Evolutionary conservation across 1,140 invertebrate genomes (phyloP), one percentile per base, ranked within the genome.

Genomic region (Amphibalanus amphitrite): DNA sequence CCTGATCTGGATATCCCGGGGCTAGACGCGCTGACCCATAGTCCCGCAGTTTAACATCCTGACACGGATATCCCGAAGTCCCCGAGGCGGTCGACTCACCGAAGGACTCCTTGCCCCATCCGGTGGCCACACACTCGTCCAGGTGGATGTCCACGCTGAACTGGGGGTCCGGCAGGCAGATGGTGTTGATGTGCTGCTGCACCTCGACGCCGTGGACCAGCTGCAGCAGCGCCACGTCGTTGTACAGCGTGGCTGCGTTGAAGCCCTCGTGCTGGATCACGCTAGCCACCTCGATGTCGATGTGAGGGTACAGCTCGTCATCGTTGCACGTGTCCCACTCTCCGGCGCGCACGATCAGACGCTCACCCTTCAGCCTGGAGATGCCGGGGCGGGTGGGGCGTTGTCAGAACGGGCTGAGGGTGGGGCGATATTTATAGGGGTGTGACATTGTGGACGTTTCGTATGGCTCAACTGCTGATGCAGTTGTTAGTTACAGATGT

Each of bases 191-290:
- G 65, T 67, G 65, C 65, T 20, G 65, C 28, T n/a, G 10, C 23
- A 67, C 10, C n/a, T 67, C 26, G 8, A 28, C n/a, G 6, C 3
- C 3, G 3, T 28, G 3, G 10, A 8, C n/a, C 6, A 67, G 65
- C 65, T 3, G 3, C 26, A 67, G 65, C n/a, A 67, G 65, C 26
- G 65, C 65, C n/a, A 67, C 65, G 65, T 67, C 65, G 65, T 67
- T 67, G 65, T 4, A 20, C 17, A 67, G 65, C n/a, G 65, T 67
- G 6, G 26, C 10, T 3, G 26, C 17, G 65, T 67, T 26, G 65
- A 67, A 67, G 3, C 3, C 26, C 65, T 67, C 65, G 65, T 67
- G 65, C 26, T 10, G 8, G 17, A 67, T 28, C n/a, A 67, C 65
- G 6, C 23, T 26, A 3, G 26, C 1, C 23, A 67, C 65, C 1